Percentiles rank a stretch among this genome's conserved stretches.
Evolutionary conservation across 2,113 vertebrate species (phyloP).

Genomic region (Upupa epops): DNA sequence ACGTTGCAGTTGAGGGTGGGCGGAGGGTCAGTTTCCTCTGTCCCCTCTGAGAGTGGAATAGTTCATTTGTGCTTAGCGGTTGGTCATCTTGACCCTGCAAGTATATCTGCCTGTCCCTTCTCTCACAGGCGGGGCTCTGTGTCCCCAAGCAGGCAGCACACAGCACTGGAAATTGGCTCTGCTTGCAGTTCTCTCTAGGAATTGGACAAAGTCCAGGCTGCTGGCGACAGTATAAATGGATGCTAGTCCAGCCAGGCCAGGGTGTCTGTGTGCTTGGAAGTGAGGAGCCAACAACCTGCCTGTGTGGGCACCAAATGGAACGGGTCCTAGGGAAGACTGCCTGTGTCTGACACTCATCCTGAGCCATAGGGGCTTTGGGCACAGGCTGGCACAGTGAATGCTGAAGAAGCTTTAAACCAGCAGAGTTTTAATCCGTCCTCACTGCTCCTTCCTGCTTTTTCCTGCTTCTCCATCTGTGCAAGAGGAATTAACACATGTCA

Average conservation of each 20-base stretch:
- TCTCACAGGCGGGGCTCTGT: constrained; percentile 1
- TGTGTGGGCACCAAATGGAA: background rate
- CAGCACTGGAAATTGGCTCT: constrained; percentile 36
- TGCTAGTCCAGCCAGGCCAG: constrained; percentile 26
- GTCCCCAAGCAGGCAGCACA: background rate
- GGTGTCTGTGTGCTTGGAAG: background rate
- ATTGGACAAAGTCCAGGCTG: constrained; percentile 55
- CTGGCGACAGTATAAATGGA: constrained; percentile 60
- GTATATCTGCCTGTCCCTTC: background rate
- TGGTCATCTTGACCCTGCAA: constrained; percentile 9
- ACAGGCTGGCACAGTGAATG: background rate
- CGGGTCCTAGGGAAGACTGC: background rate
- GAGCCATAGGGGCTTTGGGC: background rate
- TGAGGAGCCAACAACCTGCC: background rate
- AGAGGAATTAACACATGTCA: background rate
- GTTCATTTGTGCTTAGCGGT: background rate
- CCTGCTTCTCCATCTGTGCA: constrained; percentile 14
- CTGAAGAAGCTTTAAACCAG: background rate
- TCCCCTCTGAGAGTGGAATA: background rate
- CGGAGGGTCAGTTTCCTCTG: background rate
- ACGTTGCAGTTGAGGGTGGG: background rate
- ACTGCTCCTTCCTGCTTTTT: constrained; percentile 8
- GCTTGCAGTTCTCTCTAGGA: constrained; percentile 61
- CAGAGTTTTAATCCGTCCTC: background rate
- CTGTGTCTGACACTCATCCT: background rate